Conservation (phyloP, 2,888 invertebrate species). For the Hirtodrosophila alboralis region DNA sequence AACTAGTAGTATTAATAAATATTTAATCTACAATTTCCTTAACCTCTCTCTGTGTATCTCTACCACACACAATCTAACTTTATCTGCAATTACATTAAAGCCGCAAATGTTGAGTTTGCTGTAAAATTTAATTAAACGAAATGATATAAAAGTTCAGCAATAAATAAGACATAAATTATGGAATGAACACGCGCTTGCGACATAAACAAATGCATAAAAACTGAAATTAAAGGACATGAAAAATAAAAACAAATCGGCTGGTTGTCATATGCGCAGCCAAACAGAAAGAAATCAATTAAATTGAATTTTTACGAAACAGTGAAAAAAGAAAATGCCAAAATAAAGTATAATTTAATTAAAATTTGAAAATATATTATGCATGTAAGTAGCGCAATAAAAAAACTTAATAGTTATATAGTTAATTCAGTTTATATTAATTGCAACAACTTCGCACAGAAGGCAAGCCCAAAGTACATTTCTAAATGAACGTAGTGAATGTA, state of each 20-base stretch:
- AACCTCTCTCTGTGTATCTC: not conserved
- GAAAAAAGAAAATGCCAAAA: constrained; percentile 41
- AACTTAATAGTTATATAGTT: constrained; percentile 37
- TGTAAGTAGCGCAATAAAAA: constrained; percentile 50
- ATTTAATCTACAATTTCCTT: not conserved
- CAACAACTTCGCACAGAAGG: constrained; percentile 43
- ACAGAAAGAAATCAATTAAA: constrained; percentile 39
- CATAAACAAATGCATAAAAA: constrained; percentile 23
- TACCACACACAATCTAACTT: not conserved
- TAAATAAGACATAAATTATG: constrained; percentile 16
- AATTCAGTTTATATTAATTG: constrained; percentile 47
- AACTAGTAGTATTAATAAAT: constrained; percentile 3
- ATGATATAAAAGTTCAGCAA: constrained; percentile 35
- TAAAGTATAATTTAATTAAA: constrained; percentile 48
- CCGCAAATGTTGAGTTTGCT: constrained; percentile 23
- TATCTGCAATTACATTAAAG: constrained; percentile 3
- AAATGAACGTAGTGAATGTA: constrained; percentile 59
- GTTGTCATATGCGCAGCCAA: constrained; percentile 6
- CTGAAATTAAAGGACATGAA: constrained; percentile 22
- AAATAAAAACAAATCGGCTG: not conserved
- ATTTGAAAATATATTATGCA: constrained; percentile 34
- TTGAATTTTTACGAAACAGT: constrained; percentile 35
- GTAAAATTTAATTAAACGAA: constrained; percentile 45
- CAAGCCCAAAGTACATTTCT: constrained; percentile 59
- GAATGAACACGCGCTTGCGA: constrained; percentile 1